These are phyloP conservation scores for Cosmia pyralina DNA, from an alignment of 2,888 invertebrate species.

Conservation along the genomic window DNA sequence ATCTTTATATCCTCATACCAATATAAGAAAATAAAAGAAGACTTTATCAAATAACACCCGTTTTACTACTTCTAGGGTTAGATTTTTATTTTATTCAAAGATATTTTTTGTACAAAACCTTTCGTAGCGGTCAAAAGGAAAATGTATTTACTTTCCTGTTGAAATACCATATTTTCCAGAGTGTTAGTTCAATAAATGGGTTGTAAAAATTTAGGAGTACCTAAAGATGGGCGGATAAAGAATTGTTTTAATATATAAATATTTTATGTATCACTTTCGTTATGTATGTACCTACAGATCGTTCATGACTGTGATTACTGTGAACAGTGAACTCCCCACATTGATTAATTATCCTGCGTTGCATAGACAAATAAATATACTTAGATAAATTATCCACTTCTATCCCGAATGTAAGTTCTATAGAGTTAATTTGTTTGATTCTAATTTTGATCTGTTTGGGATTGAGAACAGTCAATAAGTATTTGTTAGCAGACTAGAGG, in stretches of 20 bases:
- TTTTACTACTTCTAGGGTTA: slow-evolving; percentile 1
- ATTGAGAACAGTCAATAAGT: no score
- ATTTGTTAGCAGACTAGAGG: no score
- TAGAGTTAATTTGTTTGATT: no score
- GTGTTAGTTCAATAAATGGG: slow-evolving; percentile 14
- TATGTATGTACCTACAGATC: neutral
- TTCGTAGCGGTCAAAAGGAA: slow-evolving; percentile 11
- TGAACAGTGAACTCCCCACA: no score
- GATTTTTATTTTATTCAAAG: slow-evolving; percentile 13
- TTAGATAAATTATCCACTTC: no score
- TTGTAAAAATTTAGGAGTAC: neutral
- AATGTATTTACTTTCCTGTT: slow-evolving; percentile 7
- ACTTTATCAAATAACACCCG: slow-evolving; percentile 23
- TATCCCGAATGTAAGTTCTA: no score
- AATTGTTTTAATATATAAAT: neutral
- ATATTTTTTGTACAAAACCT: slow-evolving; percentile 17
- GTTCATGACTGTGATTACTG: neutral
- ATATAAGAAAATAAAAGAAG: slow-evolving; percentile 13
- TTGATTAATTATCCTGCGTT: no score
- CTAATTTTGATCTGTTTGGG: no score
- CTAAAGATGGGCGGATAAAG: neutral
- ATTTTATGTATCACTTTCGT: neutral
- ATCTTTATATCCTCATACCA: neutral
- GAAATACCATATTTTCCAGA: slow-evolving; percentile 18
- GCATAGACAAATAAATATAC: neutral